Evolutionary conservation across 2,113 vertebrate genomes (phyloP).

Genomic region (Colius striatus): DNA sequence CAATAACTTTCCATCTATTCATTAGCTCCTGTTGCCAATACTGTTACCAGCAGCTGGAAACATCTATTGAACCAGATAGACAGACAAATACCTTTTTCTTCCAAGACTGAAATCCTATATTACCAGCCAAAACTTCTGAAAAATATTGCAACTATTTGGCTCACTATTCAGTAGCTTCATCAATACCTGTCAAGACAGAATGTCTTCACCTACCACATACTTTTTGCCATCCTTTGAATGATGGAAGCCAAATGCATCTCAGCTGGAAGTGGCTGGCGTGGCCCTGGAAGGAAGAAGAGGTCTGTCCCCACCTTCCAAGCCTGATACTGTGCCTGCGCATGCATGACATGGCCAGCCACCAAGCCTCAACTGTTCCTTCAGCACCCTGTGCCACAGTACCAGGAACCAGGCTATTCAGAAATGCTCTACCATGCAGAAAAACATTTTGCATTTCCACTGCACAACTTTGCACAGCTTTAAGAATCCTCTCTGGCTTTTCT

Average conservation of each 20-base stretch:
- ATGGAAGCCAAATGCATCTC: conserved; percentile 21
- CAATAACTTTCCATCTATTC: background rate
- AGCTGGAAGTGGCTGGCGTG: background rate
- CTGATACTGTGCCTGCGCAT: accelerated
- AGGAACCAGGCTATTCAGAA: background rate
- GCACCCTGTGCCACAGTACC: accelerated
- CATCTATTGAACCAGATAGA: background rate
- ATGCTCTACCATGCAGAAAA: background rate
- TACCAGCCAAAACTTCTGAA: background rate
- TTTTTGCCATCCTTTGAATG: conserved; percentile 22
- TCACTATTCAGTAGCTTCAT: background rate
- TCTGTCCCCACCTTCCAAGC: background rate
- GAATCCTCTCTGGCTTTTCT: background rate
- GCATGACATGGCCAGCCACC: accelerated
- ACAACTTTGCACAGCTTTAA: background rate
- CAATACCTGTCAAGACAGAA: background rate
- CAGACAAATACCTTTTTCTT: background rate
- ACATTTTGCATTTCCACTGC: background rate
- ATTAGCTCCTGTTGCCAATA: background rate
- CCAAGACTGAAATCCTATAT: background rate
- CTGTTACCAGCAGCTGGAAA: background rate
- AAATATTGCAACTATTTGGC: conserved; percentile 48
- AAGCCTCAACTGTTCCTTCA: accelerated
- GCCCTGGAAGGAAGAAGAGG: background rate
- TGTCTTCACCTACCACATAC: background rate